A percentile compares a stretch with the other conserved stretches of the same genome.
Conservation (phyloP, 1,140 invertebrate genomes). For the Drosophila lacteicornis region DNA sequence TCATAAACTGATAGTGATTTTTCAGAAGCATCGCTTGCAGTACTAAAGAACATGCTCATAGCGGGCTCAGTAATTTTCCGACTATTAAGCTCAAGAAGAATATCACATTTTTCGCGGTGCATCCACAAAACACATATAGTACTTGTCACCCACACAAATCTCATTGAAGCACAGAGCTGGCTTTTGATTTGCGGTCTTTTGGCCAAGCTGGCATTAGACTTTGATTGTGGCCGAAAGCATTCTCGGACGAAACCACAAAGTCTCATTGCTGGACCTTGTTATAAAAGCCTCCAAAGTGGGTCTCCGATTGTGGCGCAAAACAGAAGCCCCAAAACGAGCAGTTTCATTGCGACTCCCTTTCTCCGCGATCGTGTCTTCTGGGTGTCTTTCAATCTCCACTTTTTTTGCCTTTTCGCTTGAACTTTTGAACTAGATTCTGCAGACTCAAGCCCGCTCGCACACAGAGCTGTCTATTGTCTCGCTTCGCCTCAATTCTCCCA, state of each 20-base stretch:
- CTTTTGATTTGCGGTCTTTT: slow-evolving; percentile 46
- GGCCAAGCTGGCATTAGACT: slow-evolving; percentile 20
- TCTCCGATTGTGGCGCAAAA: slow-evolving; percentile 35
- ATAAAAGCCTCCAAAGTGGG: slow-evolving; percentile 16
- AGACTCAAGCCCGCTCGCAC: slow-evolving; percentile 33
- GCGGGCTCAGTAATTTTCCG: too few species aligned
- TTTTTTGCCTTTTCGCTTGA: slow-evolving; percentile 65
- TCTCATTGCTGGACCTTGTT: slow-evolving; percentile 24
- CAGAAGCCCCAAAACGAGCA: slow-evolving; percentile 31
- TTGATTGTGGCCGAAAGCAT: slow-evolving; percentile 19
- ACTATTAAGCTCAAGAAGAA: background rate
- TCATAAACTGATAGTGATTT: too few species aligned
- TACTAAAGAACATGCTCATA: too few species aligned
- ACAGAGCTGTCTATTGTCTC: slow-evolving; percentile 40
- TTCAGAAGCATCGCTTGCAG: too few species aligned
- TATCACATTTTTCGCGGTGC: background rate
- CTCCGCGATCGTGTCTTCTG: slow-evolving; percentile 53
- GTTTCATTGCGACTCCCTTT: slow-evolving; percentile 57
- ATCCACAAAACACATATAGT: background rate
- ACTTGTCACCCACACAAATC: slow-evolving; percentile 45
- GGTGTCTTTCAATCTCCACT: slow-evolving; percentile 36
- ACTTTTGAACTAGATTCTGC: slow-evolving; percentile 80
- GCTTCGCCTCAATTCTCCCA: slow-evolving; percentile 41
- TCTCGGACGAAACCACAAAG: slow-evolving; percentile 8
- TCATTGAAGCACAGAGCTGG: slow-evolving; percentile 55